Evolutionary conservation across 2,888 invertebrate genomes (phyloP), one percentile per base, ranked within the genome.

Genomic region (Nymphalis c-album): DNA sequence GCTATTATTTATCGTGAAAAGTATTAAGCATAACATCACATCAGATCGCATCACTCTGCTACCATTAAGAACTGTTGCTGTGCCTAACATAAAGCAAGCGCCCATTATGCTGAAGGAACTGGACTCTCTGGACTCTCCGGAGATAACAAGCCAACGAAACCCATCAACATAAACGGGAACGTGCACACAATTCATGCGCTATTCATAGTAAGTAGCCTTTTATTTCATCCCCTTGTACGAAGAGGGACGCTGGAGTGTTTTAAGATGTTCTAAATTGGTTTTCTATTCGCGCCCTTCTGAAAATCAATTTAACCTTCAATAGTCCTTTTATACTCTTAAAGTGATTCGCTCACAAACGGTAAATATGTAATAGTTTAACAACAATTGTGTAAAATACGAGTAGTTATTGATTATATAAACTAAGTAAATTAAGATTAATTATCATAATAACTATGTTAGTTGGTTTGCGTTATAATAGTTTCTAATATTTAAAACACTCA

Each of bases 201-300:
- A 65, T 70, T 68, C 58, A 68, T 65, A 67, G 67, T 62, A 64
- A 67, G 69, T 50, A 65, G 63, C 65, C 60, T 67, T 67, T 67
- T 60, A 53, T 63, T 67, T 60, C 64, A 57, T 48, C 65, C 67
- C 69, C 70, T 70, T 51, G 60, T 51, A 64, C 61, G 50, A 60
- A 48, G 69, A 69, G 71, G 71, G 65, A 57, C 50, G 67, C 46
- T 53, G 60, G 64, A 70, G 65, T 67, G 71, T 71, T 71, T 71
- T 71, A 71, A 71, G 70, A 63, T 67, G 61, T 65, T 69, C 69
- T 63, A 65, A 71, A 71, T 71, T 71, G 70, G 69, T 71, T 69
- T 69, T 69, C 64, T 58, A 62, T 61, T 70, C 70, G 48, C 69
- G 67, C 65, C 67, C 63, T 67, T 63, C 57, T 63, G 40, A 10